Base-by-base conservation (phyloP, 30 jellyfish, hydroid and myxozoan genomes). In the Mastigias papua region DNA sequence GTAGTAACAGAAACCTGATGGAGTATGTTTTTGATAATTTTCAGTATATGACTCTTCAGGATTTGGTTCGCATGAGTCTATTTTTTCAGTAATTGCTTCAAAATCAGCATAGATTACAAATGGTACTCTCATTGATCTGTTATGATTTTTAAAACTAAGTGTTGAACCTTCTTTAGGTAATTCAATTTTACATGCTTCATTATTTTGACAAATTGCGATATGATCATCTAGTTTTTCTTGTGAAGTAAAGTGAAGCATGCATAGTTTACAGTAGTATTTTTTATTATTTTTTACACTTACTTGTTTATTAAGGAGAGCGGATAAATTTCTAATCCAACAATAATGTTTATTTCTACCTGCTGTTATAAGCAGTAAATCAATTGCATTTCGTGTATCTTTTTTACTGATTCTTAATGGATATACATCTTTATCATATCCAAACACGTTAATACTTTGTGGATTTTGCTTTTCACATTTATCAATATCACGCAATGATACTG, bases 261-360 rank as follows among this genome's bases (percentile, higher is more conserved):
- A 46, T 46, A 8, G 8, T 46, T 46, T 46, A 46, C 60, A 46
- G 60, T 5, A 20, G 22, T 61, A 61, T 20, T 5, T 7, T n/a
- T 61, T 61, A 7, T 61, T 61, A n/a, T 6, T 11, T 61, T 25
- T 27, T 27, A 25, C 8, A 5, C 25, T 61, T n/a, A n/a, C n/a
- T 61, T 61, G 73, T 6, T 25, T 61, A 61, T 11, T 27, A 7
- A 61, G 20, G 10, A 61, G 21, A 5, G 73, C 73, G 8, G 73
- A 61, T 8, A 61, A 20, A 61, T 61, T 61, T 61, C 21, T 61
- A 20, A 61, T 61, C 73, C 73, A 61, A 61, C 73, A 61, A 27
- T 61, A 61, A 27, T 61, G 73, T 5, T 61, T 61, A 61, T 61
- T 61, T 61, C 29, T 25, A 11, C 21, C 73, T 20, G 10, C 22